Conservation (phyloP, 2,113 vertebrate species). For the Thomomys bottae region DNA sequence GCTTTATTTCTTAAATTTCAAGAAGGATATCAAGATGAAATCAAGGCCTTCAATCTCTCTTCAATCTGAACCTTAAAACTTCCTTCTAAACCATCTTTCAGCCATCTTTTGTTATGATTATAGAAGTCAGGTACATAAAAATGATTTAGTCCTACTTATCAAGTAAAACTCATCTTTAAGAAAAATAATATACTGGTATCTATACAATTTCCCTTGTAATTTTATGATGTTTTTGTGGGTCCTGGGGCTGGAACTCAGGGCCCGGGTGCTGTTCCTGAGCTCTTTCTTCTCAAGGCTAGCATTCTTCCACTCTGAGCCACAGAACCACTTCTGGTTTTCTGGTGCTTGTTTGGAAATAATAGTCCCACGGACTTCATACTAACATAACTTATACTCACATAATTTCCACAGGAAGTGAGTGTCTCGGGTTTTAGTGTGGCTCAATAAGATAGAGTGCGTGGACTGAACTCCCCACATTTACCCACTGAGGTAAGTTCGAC, state of each 20-base stretch:
- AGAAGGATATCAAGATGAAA: background rate
- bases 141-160: background rate
- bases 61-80: slow-evolving; percentile 8
- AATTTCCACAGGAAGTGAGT: background rate
- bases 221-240: background rate
- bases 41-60: background rate
- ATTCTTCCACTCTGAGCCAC: too few relatives aligned
- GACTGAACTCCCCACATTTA: background rate
- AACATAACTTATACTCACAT: background rate
- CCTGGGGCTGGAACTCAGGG: too few relatives aligned
- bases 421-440: background rate
- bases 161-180: background rate
- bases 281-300: too few relatives aligned
- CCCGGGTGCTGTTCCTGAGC: too few relatives aligned
- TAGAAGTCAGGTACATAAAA: background rate
- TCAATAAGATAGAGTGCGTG: background rate
- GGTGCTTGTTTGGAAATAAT: too few relatives aligned
- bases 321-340: too few relatives aligned
- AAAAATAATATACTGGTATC: background rate
- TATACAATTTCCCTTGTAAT: background rate
- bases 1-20: background rate
- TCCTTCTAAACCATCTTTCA: background rate
- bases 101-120: background rate
- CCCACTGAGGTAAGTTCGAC: slow-evolving; percentile 56
- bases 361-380: too few relatives aligned